Evolutionary conservation across 23 tunicate genomes (phyloP), one percentile per base, ranked within the genome.

Genomic region (Phallusia fumigata): DNA sequence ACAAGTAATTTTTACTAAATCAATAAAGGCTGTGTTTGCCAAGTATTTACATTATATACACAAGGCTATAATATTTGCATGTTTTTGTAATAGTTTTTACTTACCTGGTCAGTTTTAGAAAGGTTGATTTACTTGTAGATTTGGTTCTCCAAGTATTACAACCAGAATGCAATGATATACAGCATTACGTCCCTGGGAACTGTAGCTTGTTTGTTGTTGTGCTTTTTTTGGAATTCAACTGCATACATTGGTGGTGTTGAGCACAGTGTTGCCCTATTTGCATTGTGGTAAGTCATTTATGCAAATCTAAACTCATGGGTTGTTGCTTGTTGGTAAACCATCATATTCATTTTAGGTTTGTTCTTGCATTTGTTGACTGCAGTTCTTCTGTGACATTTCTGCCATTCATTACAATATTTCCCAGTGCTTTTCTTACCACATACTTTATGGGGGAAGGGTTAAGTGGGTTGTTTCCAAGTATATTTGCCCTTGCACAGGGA

Each of bases 381-480:
- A 80, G 86, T 10, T 87, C 92, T 21, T 92, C 97, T 35, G 97
- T 92, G 18, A 83, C 97, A 21, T 92, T 92, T 78, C 85, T 92
- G 30, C 97, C 97, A 19, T 92, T 88, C 75, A 92, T 88, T 86
- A 87, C 74, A 30, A 75, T 69, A 53, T 88, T 92, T 64, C 93
- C 82, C 64, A 69, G 86, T 19, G 19, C 81, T 31, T 92, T 92
- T 88, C 81, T 92, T 10, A 84, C 92, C 26, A 83, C 97, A 35
- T 92, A 92, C 44, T 92, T 92, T 76, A 73, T 92, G 74, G 97
- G 97, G 40, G 97, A 92, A 80, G 97, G 97, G 73, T 44, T 91
- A 0, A 87, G 91, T 83, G 96, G 96, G 0, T 87, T 91, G 51
- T 35, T 91, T 36, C 96, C 96, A 6, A 83, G 88, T 75, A 80